phyloP scores from a whole-genome alignment of 2,797 vertebrate genomes.

The Scolopax rusticola region DNA sequence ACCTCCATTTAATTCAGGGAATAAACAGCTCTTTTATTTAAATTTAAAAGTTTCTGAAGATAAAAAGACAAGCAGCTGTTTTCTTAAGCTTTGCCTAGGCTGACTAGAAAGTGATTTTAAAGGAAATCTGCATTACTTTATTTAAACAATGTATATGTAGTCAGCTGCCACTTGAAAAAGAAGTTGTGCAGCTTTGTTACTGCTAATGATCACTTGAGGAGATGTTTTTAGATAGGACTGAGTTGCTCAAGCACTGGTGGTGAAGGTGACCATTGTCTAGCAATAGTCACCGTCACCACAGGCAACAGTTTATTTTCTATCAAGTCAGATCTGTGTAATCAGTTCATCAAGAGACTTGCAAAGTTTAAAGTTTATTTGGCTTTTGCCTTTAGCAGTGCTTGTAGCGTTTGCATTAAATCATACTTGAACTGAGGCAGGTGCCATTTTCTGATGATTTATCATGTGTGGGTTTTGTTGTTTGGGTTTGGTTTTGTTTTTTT shows the following conservation, averaged over 20 bases:
- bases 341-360: not conserved
- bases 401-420: not conserved
- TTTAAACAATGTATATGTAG: not conserved
- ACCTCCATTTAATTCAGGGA: not conserved
- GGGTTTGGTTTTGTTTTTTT: no score
- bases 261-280: not conserved
- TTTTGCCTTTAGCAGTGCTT: not conserved
- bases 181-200: not conserved
- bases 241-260: not conserved
- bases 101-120: not conserved
- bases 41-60: not conserved
- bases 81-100: not conserved
- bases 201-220: not conserved
- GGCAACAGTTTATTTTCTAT: conserved; percentile 5
- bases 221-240: not conserved
- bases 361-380: not conserved
- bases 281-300: conserved; percentile 1
- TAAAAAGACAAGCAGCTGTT: not conserved
- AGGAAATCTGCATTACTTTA: not conserved
- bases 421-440: not conserved
- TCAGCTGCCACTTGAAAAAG: not conserved
- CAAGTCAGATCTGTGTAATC: not conserved
- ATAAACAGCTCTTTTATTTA: not conserved
- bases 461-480: not conserved
- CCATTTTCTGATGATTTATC: not conserved